Evolutionary conservation across 2,797 vertebrate species (phyloP), one percentile per base, ranked within the genome.

Genomic region (Pampus argenteus): DNA sequence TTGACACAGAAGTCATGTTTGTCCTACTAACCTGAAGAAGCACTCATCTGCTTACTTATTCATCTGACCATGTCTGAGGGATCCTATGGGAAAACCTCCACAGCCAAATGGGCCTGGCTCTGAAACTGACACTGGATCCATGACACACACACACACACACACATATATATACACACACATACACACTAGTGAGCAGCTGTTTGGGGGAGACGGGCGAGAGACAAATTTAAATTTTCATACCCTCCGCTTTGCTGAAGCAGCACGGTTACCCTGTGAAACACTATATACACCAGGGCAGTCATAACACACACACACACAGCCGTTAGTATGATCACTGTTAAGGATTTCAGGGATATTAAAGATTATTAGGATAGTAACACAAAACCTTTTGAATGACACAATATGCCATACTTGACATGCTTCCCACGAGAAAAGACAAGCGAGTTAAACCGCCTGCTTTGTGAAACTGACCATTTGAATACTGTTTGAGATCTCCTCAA

Each of bases 41-140:
- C 78, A 60, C 68, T 76, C 71, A 42, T 67, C 76, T 76, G 60
- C 71, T 92, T 80, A 89, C 79, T 90, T 90, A 91, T 93, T 92
- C 79, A 94, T 89, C 79, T 66, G 50, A 61, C 63, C n/a, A 13
- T 75, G 83, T 86, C 82, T 62, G 66, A 85, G 64, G 51, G 68
- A 74, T 80, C 91, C 83, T 64, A 36, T 59, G 91, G 90, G 88
- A 92, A 85, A 71, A 76, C 82, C 66, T 79, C 67, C 23, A 58
- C 29, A 47, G 81, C 76, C 72, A 79, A 81, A 87, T 29, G 74
- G 86, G 76, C 68, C 52, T 29, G 66, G 52, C 74, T 76, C 67
- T 66, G 86, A 79, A 89, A 89, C 68, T 54, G 91, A 94, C 86
- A 92, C 79, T 70, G 64, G 79, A 79, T 81, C 76, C 75, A 55